Base-by-base conservation (phyloP, 2,113 vertebrate genomes). In the Ageneiosus marmoratus region DNA sequence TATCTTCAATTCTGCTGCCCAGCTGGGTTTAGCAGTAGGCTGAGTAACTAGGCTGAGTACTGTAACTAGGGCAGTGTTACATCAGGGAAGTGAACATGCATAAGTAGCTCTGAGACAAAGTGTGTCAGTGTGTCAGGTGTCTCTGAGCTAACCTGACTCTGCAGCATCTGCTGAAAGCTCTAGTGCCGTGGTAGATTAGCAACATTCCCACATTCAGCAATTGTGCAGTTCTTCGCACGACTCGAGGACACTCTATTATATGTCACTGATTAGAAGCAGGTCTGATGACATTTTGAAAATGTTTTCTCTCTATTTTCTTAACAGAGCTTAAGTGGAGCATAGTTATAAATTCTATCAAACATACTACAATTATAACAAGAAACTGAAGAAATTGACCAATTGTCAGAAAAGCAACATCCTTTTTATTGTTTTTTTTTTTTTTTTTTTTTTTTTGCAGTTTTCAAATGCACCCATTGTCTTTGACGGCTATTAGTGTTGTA, bases 401-500 rank as follows among this genome's bases (percentile, higher is more conserved):
- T 87, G 87, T 84, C 83, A 89, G 77, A 87, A 58, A 55, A 83
- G 87, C 91, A 92, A 93, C 92, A 92, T 79, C 51, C 12, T 86
- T 90, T 91, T 90, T 83, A 88, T 91, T 91, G 2, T 90, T 91
- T 84, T 88, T 48, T 79, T 88, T 90, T 89, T 89, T 87, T 87
- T n/a, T n/a, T 90, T 91, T 84, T 88, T 48, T 79, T 88, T 90
- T 89, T 89, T 87, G 86, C 80, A 16, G 82, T 88, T 87, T 92
- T 90, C 77, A 91, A 92, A 91, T 89, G 89, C 89, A 90, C 88
- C 90, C 90, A 89, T 89, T 86, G 87, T 91, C 87, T 89, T 91
- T 88, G 83, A 88, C 90, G 89, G 92, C 92, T 89, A 90, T 93
- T 93, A 92, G 92, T 92, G 92, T 95, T 91, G 89, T 92, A 90